A percentile compares a stretch with the other conserved stretches of the same genome.
These are phyloP conservation scores for Trissolcus basalis DNA, from an alignment of 1,140 invertebrate genomes.

Conservation along the genomic window DNA sequence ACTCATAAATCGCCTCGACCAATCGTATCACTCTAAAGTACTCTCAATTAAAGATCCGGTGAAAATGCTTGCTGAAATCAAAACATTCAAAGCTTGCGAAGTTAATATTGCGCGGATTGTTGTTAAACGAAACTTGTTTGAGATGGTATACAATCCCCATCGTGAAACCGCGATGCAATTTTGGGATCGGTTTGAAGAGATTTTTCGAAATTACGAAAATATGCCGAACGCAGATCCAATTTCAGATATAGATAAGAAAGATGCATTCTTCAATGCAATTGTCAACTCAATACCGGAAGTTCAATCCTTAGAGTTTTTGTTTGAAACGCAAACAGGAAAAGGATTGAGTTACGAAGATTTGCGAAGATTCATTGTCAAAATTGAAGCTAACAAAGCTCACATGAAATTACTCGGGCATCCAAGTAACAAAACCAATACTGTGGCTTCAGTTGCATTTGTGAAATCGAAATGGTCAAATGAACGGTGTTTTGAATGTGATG, in stretches of 20 bases:
- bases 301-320: neutral
- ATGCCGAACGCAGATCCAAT: neutral
- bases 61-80: neutral
- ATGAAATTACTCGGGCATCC: neutral
- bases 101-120: neutral
- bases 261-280: neutral
- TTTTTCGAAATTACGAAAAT: slow-evolving; percentile 2
- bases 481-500: too few relatives aligned
- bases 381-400: neutral
- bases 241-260: neutral
- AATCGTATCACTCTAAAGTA: neutral
- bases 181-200: neutral
- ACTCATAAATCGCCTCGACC: slow-evolving; percentile 1
- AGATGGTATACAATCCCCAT: neutral
- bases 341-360: too few relatives aligned
- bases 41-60: neutral
- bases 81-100: neutral
- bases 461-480: neutral
- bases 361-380: too few relatives aligned
- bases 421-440: neutral
- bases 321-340: too few relatives aligned
- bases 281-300: neutral
- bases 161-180: neutral
- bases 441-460: neutral
- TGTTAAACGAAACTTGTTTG: neutral